phyloP scores from a whole-genome alignment of 2,888 invertebrate genomes.

The Meteorus cinctellus region DNA sequence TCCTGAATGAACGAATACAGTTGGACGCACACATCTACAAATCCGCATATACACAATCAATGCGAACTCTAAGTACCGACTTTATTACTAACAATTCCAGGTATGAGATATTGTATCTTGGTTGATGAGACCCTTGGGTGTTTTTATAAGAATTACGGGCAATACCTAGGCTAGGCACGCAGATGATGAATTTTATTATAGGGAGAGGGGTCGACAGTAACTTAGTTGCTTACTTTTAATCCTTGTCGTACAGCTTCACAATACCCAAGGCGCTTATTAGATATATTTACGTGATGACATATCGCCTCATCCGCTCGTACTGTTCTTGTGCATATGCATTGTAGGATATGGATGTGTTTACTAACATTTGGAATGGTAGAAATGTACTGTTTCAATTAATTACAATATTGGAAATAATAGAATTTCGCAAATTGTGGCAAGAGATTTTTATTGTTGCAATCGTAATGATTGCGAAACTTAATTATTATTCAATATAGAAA shows the following conservation, averaged over 20 bases:
- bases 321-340: not conserved
- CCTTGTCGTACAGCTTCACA: not conserved
- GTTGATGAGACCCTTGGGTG: not conserved
- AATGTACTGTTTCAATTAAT: not conserved
- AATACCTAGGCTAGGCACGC: not conserved
- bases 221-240: not conserved
- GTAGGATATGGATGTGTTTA: not conserved
- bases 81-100: constrained; percentile 7
- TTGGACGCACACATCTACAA: not conserved
- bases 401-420: not conserved
- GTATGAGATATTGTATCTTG: not conserved
- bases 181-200: constrained; percentile 4
- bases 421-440: not conserved
- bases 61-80: not conserved
- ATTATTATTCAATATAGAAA: not conserved
- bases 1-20: not conserved
- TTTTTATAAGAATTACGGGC: not conserved
- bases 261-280: not conserved
- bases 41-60: not conserved
- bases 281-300: not conserved
- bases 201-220: not conserved
- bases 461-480: not conserved
- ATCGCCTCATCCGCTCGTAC: not conserved
- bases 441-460: not conserved
- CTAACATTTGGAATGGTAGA: not conserved